These are phyloP conservation scores for Lycia hirtaria DNA, from an alignment of 2,888 invertebrate species.

Conservation along the genomic window DNA sequence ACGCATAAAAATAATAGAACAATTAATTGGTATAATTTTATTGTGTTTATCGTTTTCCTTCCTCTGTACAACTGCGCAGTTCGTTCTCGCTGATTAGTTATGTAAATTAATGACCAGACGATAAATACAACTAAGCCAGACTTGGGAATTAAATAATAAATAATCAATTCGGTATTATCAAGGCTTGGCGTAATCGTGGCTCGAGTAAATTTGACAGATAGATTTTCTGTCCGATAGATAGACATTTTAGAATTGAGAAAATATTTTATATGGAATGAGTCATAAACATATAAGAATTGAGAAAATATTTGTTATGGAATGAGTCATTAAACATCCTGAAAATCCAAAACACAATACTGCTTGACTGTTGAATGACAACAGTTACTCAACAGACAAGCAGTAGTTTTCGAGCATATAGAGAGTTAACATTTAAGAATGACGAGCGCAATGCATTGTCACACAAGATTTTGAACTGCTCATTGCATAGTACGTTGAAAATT, in stretches of 20 bases:
- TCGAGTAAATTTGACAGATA: not conserved
- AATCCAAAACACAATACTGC: too few relatives aligned
- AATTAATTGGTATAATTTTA: conserved; percentile 39
- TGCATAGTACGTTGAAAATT: too few relatives aligned
- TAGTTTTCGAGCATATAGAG: too few relatives aligned
- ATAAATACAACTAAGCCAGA: conserved; percentile 52
- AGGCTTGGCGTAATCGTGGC: conserved; percentile 19
- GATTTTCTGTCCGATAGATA: conserved; percentile 16
- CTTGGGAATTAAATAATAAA: conserved; percentile 44
- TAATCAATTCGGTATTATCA: conserved; percentile 10
- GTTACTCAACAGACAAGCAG: too few relatives aligned
- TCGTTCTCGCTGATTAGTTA: conserved; percentile 47
- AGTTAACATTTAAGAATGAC: too few relatives aligned
- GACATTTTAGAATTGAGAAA: conserved; percentile 1
- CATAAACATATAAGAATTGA: not conserved
- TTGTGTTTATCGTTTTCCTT: conserved; percentile 54
- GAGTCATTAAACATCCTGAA: too few relatives aligned
- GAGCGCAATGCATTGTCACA: too few relatives aligned
- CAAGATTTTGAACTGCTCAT: too few relatives aligned
- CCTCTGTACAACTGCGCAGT: conserved; percentile 53
- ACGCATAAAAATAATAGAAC: conserved; percentile 20
- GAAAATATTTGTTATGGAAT: not conserved
- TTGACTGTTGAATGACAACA: too few relatives aligned
- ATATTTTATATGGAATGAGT: conserved; percentile 13
- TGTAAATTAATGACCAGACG: conserved; percentile 55